Evolutionary conservation across 2,113 vertebrate species (phyloP).

Genomic region (Lagopus leucura): DNA sequence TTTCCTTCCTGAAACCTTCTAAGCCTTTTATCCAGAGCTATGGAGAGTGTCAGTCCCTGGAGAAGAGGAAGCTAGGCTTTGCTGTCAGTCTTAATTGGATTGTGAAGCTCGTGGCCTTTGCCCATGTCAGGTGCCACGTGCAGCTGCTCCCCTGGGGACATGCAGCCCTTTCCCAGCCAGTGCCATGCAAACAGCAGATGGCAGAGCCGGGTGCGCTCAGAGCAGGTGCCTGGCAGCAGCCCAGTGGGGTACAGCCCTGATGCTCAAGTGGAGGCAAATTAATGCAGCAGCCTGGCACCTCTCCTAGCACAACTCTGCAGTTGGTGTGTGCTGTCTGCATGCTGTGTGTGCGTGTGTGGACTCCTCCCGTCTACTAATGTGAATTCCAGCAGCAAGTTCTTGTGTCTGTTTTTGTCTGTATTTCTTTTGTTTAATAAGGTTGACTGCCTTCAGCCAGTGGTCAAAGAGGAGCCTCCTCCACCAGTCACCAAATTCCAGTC

Average conservation of each 20-base stretch:
- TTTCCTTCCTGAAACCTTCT: conserved; percentile 22
- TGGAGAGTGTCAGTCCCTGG: background rate
- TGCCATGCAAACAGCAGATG: background rate
- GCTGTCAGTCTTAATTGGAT: background rate
- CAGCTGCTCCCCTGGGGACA: background rate
- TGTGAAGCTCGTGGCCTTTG: background rate
- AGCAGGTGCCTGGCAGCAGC: background rate
- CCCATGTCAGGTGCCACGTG: accelerated
- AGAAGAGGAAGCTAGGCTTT: background rate
- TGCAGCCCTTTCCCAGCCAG: background rate
- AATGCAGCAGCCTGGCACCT: background rate
- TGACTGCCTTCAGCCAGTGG: conserved; percentile 96
- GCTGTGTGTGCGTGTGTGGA: conserved; percentile 47
- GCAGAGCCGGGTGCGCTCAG: background rate
- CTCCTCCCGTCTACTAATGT: conserved; percentile 52
- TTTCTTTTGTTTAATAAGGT: conserved; percentile 85
- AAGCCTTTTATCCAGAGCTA: background rate
- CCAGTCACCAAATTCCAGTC: conserved; percentile 96
- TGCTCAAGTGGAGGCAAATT: background rate
- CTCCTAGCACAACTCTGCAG: conserved; percentile 39
- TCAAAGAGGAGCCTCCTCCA: conserved; percentile 91
- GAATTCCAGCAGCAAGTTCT: conserved; percentile 80
- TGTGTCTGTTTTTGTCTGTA: conserved; percentile 79
- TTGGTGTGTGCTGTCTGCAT: conserved; percentile 56
- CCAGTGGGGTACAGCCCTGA: background rate